Evolutionary conservation across 2,888 invertebrate genomes (phyloP).

Genomic region (Drosophila maculinotata): DNA sequence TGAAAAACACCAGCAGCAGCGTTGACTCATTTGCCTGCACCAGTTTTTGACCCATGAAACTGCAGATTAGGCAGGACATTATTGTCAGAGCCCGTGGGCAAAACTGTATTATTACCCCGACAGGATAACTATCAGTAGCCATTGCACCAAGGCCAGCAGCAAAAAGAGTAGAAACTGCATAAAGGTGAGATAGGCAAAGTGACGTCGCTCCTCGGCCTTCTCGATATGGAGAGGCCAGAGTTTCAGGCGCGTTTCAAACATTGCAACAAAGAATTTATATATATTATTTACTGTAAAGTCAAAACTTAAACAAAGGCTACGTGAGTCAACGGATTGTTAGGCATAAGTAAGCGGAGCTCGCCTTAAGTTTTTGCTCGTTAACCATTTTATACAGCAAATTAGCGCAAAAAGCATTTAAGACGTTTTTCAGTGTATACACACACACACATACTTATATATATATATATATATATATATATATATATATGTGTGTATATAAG

Average conservation of each 20-base stretch:
- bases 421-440: too few relatives aligned
- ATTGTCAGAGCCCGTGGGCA: too few relatives aligned
- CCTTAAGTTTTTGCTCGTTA: conserved; percentile 3
- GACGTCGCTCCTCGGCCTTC: conserved; percentile 21
- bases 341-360: too few relatives aligned
- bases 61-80: background rate
- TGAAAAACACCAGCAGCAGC: conserved; percentile 36
- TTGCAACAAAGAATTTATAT: conserved; percentile 27
- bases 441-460: too few relatives aligned
- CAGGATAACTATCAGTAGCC: conserved; percentile 21
- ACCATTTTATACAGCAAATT: conserved; percentile 36
- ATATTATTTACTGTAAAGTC: background rate
- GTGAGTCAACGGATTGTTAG: too few relatives aligned
- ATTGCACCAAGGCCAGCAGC: conserved; percentile 30
- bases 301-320: conserved; percentile 7
- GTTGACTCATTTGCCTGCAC: conserved; percentile 17
- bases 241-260: conserved; percentile 41
- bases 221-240: conserved; percentile 35
- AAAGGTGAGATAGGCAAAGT: conserved; percentile 19
- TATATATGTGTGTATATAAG: conserved; percentile 15
- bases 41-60: background rate
- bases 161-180: conserved; percentile 6
- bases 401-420: conserved; percentile 16
- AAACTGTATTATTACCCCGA: conserved; percentile 24
- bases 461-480: background rate